Base-by-base conservation (phyloP, 2,113 vertebrate species). In the Malurus elegans region DNA sequence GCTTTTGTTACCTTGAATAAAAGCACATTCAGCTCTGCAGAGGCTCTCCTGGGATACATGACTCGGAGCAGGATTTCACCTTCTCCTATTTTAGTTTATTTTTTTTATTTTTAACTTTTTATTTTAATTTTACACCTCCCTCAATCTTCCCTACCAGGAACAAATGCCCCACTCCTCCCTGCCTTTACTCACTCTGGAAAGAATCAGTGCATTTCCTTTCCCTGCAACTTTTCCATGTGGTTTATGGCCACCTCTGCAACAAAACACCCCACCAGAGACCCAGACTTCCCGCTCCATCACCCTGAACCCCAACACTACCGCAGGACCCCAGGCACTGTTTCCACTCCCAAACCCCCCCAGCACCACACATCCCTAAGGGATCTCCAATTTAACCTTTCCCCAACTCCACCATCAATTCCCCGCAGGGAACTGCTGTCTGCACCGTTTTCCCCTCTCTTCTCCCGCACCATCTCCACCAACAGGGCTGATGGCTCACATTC, bases 1-100 rank as follows among this genome's bases (percentile, higher is more conserved):
- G 90, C 90, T 96, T 97, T 94, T 93, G 84, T 94, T 95, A 94
- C 92, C 93, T 86, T 86, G 47, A 79, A 96, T 92, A 90, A 97
- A 94, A 86, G 74, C 88, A 88, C 61, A 42, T 61, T 69, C 62
- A 42, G 57, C 58, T 85, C 84, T 48, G 66, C 94, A 38, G 54
- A 81, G 45, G 81, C 57, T 85, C 57, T 9, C 47, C 80, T 23
- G 69, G 31, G 28, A 34, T 51, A 32, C 13, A 5, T 0, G 47
- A 24, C 23, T 23, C 14, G 18, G 12, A 78, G 44, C 25, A 60
- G 53, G 57, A 20, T 75, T 90, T 57, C 53, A 36, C 36, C 18
- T 83, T 18, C 25, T 57, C 10, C 3, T 13, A 8, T n/a, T 56
- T 56, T 14, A 13, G 57, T 34, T 47, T 8, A 6, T 57, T 38